Base-by-base conservation (phyloP, 2,797 vertebrate species). In the Ceryle rudis region DNA sequence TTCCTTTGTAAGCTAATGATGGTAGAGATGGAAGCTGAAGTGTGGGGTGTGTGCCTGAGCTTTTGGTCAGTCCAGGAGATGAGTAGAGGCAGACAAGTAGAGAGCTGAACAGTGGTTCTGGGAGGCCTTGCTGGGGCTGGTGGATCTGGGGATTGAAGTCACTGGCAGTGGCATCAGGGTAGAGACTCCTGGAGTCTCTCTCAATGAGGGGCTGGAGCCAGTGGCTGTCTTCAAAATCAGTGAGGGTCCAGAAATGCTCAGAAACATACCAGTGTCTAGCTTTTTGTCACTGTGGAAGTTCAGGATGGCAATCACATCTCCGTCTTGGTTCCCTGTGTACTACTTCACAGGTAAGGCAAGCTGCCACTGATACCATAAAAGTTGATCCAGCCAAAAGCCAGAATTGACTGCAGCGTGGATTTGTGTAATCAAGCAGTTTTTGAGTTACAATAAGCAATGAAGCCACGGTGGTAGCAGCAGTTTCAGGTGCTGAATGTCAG, bases 351-450 rank as follows among this genome's bases (percentile, higher is more conserved):
- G 22, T 41, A 42, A 51, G 61, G 23, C 37, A 73, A 66, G 47
- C 19, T 49, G 60, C 20, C 9, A 6, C 55, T 42, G 19, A 18
- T 39, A 47, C 7, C 2, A 1, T 31, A 14, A 19, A 67, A 49
- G 29, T 6, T 46, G 41, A 25, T 73, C 39, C 37, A 52, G 23
- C 44, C 13, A 62, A 28, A 47, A 91, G 33, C 35, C 62, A 44
- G 39, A 65, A 39, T 18, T 46, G 41, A 21, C 35, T 71, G 33
- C 0, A 0, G 4, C 0, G 0, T 71, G 29, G 29, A 1, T 75
- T 19, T 28, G 17, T 78, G 73, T 44, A 28, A 49, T 61, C 19
- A 17, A 61, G 29, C 42, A 81, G 26, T 22, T 69, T 70, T 58
- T 64, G 72, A 64, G 25, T 69, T 86, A 26, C 15, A 46, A 46